A percentile compares a stretch with the other conserved stretches of the same genome.
phyloP scores from a whole-genome alignment of 2,888 invertebrate species.

The Euzetes globulus region DNA sequence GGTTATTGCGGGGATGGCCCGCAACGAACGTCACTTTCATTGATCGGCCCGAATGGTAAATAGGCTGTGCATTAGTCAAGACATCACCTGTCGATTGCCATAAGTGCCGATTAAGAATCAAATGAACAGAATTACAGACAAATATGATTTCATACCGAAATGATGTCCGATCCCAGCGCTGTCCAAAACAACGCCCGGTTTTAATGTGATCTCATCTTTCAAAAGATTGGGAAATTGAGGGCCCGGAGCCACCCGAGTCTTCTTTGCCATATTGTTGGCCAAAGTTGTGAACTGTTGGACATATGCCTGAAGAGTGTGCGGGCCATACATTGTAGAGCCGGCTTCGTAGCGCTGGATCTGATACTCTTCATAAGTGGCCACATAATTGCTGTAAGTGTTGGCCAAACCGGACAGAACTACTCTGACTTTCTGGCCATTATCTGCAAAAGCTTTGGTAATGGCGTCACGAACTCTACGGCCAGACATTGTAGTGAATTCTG shows the following conservation, averaged over 20 bases:
- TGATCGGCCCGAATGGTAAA: slow-evolving; percentile 56
- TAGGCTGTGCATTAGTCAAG: slow-evolving; percentile 1
- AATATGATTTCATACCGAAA: slow-evolving; percentile 44
- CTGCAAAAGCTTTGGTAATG: slow-evolving; percentile 46
- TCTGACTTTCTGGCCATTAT: slow-evolving; percentile 46
- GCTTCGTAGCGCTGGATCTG: slow-evolving; percentile 89
- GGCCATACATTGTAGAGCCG: slow-evolving; percentile 86
- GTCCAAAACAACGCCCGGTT: slow-evolving; percentile 70
- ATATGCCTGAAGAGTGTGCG: slow-evolving; percentile 73
- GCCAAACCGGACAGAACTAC: slow-evolving; percentile 78
- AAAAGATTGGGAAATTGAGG: slow-evolving; percentile 66
- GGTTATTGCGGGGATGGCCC: slow-evolving; percentile 48
- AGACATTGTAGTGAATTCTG: slow-evolving; percentile 65
- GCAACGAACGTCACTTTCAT: slow-evolving; percentile 65
- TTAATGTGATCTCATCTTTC: slow-evolving; percentile 62
- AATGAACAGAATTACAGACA: background rate
- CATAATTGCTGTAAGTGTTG: slow-evolving; percentile 82
- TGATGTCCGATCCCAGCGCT: slow-evolving; percentile 61
- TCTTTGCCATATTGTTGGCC: slow-evolving; percentile 51
- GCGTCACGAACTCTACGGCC: slow-evolving; percentile 52
- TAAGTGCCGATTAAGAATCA: no score
- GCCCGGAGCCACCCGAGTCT: slow-evolving; percentile 46
- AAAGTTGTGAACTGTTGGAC: slow-evolving; percentile 65
- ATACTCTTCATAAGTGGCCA: slow-evolving; percentile 85
- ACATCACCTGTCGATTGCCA: slow-evolving; percentile 17